A percentile compares a stretch with the other conserved stretches of the same genome.
These are phyloP conservation scores for Acanthornis magna DNA, from an alignment of 2,797 vertebrate genomes.

Conservation along the genomic window DNA sequence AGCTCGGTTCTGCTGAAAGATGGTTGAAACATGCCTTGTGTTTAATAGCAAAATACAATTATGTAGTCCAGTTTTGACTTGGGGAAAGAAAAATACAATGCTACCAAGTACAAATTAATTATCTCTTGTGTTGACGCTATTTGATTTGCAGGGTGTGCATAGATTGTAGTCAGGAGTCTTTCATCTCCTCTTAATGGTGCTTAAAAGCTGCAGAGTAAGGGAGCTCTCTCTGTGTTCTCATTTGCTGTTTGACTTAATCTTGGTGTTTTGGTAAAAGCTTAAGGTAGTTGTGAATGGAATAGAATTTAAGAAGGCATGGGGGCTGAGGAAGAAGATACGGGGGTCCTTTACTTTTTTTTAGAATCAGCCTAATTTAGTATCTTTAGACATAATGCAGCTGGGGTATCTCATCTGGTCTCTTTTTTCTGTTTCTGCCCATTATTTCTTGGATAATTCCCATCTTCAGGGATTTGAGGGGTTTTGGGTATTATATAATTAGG, in stretches of 20 bases:
- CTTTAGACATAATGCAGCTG: neutral
- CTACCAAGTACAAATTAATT: neutral
- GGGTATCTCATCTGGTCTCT: neutral
- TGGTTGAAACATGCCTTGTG: neutral
- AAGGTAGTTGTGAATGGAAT: neutral
- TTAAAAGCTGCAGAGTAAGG: conserved; percentile 31
- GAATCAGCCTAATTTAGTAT: neutral
- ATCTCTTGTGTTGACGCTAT: conserved; percentile 11
- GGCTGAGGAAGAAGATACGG: neutral
- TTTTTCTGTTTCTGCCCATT: neutral
- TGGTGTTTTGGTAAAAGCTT: neutral
- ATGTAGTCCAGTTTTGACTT: neutral
- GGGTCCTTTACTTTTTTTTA: neutral
- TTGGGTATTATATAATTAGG: neutral
- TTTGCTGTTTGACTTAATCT: neutral
- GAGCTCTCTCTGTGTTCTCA: neutral
- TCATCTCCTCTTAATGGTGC: conserved; percentile 8
- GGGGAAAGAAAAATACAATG: neutral
- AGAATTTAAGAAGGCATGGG: rapidly evolving
- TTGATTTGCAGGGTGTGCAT: conserved; percentile 32
- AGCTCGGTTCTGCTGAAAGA: neutral
- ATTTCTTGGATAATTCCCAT: neutral
- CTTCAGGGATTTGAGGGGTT: neutral
- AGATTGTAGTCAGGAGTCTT: conserved; percentile 5
- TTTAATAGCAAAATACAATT: neutral